Evolutionary conservation across 2,797 vertebrate genomes (phyloP).

Genomic region (Simalia tracyae): DNA sequence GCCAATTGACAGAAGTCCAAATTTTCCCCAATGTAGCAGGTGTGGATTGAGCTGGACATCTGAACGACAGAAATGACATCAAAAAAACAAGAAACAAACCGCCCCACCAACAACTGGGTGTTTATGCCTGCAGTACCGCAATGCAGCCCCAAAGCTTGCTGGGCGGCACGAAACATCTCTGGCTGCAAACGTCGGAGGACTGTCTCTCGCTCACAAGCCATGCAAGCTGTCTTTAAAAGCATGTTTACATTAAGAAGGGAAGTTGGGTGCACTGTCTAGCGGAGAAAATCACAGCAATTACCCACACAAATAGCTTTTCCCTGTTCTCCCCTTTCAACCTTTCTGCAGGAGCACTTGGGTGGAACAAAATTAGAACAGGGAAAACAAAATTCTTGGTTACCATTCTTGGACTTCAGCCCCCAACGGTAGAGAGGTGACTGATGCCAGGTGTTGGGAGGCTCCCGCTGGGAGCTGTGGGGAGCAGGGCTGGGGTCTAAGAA

Average conservation of each 20-base stretch:
- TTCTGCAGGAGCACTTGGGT: constrained; percentile 64
- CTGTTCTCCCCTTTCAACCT: constrained; percentile 56
- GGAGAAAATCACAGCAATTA: constrained; percentile 72
- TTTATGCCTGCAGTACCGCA: constrained; percentile 38
- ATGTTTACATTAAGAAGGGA: constrained; percentile 66
- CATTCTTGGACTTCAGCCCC: constrained; percentile 14
- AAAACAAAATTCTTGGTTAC: constrained; percentile 40
- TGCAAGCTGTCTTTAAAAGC: constrained; percentile 62
- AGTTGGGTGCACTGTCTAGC: constrained; percentile 61
- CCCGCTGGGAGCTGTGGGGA: neutral
- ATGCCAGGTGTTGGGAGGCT: neutral
- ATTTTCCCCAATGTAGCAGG: neutral
- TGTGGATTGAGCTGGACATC: neutral
- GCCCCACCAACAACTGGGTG: neutral
- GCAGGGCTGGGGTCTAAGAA: neutral
- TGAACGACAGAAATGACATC: neutral
- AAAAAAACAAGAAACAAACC: neutral
- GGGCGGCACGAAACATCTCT: neutral
- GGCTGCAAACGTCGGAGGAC: constrained; percentile 54
- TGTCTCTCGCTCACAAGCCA: constrained; percentile 47
- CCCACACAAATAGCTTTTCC: constrained; percentile 68
- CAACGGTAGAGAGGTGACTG: neutral
- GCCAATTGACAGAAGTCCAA: neutral
- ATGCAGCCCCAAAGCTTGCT: neutral
- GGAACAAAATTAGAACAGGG: constrained; percentile 56